Conservation (phyloP, 2,888 invertebrate genomes). For the Piscicola geometra region DNA sequence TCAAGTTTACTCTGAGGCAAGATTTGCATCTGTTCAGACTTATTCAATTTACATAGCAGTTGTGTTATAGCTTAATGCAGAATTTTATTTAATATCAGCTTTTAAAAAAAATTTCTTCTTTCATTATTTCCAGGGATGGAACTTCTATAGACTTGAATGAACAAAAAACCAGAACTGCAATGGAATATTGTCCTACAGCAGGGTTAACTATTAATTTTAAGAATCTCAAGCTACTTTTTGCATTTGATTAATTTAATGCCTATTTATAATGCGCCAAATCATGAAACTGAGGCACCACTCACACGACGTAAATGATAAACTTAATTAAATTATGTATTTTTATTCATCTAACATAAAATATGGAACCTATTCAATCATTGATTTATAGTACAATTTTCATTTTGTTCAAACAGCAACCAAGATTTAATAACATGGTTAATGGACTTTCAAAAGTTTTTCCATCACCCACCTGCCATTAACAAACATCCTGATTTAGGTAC, state of each 20-base stretch:
- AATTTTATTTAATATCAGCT: too few species aligned
- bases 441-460: constrained; percentile 64
- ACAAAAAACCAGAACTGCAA: background rate
- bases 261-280: too few species aligned
- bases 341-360: background rate
- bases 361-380: background rate
- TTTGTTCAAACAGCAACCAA: constrained; percentile 44
- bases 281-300: too few species aligned
- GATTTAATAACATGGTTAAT: constrained; percentile 60
- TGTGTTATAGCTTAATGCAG: too few species aligned
- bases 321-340: too few species aligned
- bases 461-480: constrained; percentile 66
- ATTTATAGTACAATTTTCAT: background rate
- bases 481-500: constrained; percentile 1
- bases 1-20: constrained; percentile 47
- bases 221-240: too few species aligned
- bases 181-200: constrained; percentile 1
- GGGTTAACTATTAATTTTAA: too few species aligned
- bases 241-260: too few species aligned
- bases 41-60: too few species aligned
- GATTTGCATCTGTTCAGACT: too few species aligned
- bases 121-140: background rate
- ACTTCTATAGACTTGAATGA: background rate
- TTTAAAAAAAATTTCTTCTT: background rate
- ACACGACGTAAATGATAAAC: too few species aligned